phyloP scores from a whole-genome alignment of 2,113 vertebrate genomes.

The Solea solea region DNA sequence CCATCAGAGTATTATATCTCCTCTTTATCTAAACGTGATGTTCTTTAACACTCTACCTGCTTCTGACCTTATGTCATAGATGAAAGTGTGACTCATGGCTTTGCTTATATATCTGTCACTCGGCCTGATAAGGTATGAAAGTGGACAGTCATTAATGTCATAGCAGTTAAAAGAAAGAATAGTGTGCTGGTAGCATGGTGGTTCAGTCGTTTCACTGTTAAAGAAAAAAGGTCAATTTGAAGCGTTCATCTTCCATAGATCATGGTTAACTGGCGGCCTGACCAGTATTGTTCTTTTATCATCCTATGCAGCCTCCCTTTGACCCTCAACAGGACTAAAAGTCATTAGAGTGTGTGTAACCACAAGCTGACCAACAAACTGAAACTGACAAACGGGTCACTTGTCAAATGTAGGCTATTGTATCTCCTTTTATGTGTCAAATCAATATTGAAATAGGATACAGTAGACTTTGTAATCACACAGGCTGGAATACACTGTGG shows the following conservation, averaged over 20 bases:
- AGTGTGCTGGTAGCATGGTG: neutral
- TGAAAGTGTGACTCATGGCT: conserved; percentile 21
- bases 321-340: neutral
- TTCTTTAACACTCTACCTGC: neutral
- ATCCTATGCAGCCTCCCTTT: neutral
- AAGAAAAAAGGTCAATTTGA: neutral
- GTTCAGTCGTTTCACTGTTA: neutral
- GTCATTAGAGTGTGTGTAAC: neutral
- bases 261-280: neutral
- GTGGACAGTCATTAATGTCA: conserved; percentile 1
- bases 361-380: conserved; percentile 8
- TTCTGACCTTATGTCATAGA: neutral
- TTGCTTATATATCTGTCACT: conserved; percentile 15
- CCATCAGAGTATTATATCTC: neutral
- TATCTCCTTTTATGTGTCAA: conserved; percentile 59
- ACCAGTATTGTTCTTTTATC: neutral
- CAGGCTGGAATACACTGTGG: neutral
- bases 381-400: conserved; percentile 56
- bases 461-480: conserved; percentile 21
- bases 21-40: neutral
- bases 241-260: neutral
- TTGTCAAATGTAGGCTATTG: conserved; percentile 56
- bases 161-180: neutral
- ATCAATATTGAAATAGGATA: conserved; percentile 58
- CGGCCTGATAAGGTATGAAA: neutral